Conservation (phyloP, 2,113 vertebrate species). For the Laticauda colubrina region DNA sequence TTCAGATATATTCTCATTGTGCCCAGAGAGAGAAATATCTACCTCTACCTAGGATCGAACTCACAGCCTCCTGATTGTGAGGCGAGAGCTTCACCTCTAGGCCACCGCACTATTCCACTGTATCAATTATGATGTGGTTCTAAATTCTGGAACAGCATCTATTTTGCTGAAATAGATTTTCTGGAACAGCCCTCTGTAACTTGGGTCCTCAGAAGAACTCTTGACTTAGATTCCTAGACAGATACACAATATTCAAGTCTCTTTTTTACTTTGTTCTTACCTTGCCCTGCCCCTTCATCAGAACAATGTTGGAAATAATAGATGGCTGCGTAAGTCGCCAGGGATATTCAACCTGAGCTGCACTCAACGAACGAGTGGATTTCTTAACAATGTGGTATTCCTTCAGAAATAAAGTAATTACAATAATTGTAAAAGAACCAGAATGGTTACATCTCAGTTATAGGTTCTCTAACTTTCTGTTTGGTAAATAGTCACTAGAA, state of each 20-base stretch:
- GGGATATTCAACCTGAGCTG: slow-evolving; percentile 93
- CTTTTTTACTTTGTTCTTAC: slow-evolving; percentile 67
- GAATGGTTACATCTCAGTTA: not conserved
- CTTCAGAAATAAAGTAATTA: slow-evolving; percentile 60
- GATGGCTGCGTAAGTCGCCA: slow-evolving; percentile 95
- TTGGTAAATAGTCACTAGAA: not conserved
- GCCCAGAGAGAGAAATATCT: too few species aligned
- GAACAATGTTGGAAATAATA: slow-evolving; percentile 95
- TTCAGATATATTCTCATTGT: too few species aligned
- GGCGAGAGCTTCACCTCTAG: too few species aligned
- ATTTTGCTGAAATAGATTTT: not conserved
- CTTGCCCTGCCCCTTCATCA: slow-evolving; percentile 99
- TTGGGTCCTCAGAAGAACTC: not conserved
- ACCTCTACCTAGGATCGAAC: too few species aligned
- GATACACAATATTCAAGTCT: not conserved
- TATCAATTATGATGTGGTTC: not conserved
- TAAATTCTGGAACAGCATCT: not conserved
- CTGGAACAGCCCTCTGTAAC: not conserved
- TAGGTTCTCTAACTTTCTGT: not conserved
- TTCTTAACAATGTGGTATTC: slow-evolving; percentile 94
- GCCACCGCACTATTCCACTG: too few species aligned
- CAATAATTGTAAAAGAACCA: slow-evolving; percentile 30
- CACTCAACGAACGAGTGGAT: slow-evolving; percentile 90
- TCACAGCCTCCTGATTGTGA: too few species aligned
- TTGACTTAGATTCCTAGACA: not conserved